Evolutionary conservation across 2,888 invertebrate species (phyloP), one percentile per base, ranked within the genome.

Genomic region (Uloborus plumipes): DNA sequence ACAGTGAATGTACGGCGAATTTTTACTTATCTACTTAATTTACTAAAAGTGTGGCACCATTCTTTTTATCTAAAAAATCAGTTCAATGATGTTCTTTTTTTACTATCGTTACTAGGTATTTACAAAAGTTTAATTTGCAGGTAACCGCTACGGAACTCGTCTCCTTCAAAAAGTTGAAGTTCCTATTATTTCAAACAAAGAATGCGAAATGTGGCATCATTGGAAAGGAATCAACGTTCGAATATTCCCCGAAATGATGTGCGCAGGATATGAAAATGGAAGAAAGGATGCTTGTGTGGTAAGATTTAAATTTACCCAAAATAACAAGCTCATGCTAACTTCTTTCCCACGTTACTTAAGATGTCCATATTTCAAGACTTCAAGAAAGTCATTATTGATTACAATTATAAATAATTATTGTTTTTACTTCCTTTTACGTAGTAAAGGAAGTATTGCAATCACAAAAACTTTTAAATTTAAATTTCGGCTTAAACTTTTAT

Each of bases 201-300:
- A 95, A 87, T 95, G 95, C 87, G 92, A 94, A 84, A 91, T 92
- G 59, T 95, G 95, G 95, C 95, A 95, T 87, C 91, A 93, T 86
- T 93, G 92, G 87, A 94, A 94, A 87, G 93, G 94, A 88, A 95
- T 95, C 69, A 92, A 92, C 9, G 93, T 95, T 0, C 94, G 95
- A 86, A 88, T 95, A 87, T 91, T 93, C 90, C 87, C 93, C 88
- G 93, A 93, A 89, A 95, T 95, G 95, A 92, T 95, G 86, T 95
- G 95, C 89, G 95, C 95, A 0, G 95, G 95, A 14, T 94, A 94
- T 87, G 92, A 94, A 0, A 93, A 94, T 86, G 95, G 95, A 0
- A 93, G 93, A 86, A 94, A 94, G 87, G 95, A 95, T 86, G 95
- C 95, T 7, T 95, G 95, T 86, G 90, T 95, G 87, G 95, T 89